Percentiles rank a stretch among this genome's conserved stretches.
Conservation (phyloP, 1,140 invertebrate genomes). For the Lepidurus couesii region DNA sequence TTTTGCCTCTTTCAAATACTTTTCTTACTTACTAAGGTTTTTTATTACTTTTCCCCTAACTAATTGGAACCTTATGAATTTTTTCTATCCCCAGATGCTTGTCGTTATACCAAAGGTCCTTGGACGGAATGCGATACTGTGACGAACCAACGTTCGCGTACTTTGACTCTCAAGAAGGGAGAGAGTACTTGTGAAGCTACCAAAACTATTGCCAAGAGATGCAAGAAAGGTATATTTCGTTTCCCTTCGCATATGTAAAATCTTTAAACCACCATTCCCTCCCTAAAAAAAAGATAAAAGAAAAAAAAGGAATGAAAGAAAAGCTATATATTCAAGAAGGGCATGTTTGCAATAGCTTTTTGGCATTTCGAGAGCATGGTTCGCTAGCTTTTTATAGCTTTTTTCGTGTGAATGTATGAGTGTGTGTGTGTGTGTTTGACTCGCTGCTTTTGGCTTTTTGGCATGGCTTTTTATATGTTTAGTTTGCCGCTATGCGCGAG, state of each 20-base stretch:
- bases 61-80: not conserved
- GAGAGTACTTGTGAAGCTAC: conserved; percentile 68
- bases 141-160: conserved; percentile 69
- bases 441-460: not conserved
- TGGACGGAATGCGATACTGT: conserved; percentile 80
- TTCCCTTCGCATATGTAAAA: not conserved
- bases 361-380: not conserved
- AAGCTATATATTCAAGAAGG: not conserved
- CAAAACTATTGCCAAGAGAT: conserved; percentile 82
- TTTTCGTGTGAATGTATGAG: not conserved
- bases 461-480: conserved; percentile 8
- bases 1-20: not conserved
- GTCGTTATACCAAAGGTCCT: conserved; percentile 71
- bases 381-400: not conserved
- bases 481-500: conserved; percentile 1
- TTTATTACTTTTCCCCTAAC: not conserved
- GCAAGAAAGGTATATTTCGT: conserved; percentile 69
- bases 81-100: conserved; percentile 41
- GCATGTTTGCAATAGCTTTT: not conserved
- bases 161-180: conserved; percentile 74
- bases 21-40: not conserved
- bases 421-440: not conserved
- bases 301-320: not conserved
- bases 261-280: not conserved
- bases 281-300: not conserved